Base-by-base conservation (phyloP, 1,140 invertebrate genomes). In the Cherax destructor region DNA sequence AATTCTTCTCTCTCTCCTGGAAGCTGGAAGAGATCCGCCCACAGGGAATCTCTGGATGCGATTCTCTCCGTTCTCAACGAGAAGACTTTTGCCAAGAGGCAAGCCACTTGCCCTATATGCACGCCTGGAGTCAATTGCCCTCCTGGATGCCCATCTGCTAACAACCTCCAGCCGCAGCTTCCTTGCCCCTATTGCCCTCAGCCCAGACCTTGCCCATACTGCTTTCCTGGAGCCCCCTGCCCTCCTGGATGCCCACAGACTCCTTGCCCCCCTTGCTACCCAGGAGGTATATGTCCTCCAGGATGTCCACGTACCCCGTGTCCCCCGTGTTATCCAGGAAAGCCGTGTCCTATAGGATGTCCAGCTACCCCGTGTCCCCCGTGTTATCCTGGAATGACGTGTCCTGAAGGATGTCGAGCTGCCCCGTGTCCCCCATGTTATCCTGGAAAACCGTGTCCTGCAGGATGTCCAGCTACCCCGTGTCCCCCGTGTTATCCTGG, bases 401-500 rank as follows among this genome's bases (percentile, higher is more conserved):
- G 81, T 47, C 81, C 81, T 3, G 3, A 18, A 69, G 81, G 81
- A 41, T 83, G 81, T 49, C 81, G 61, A 83, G 30, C 81, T 16
- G 61, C 74, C 3, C 49, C 49, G 1, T 86, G 85, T 78, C 85
- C 85, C 6, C 21, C 24, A 4, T 86, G 85, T 13, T 86, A 78
- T 41, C 85, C 50, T 24, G 74, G 85, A 4, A 5, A 52, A 30
- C n/a, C 50, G 7, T 86, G 85, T 61, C 85, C 85, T 9, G 24
- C 10, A 6, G 85, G 85, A 50, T 86, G 85, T 61, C 74, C 85
- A 41, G 41, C 50, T 11, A 21, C 74, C 0, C 47, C 49, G 3
- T 86, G 85, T 49, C 85, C 85, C 11, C n/a, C 52, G 30, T 86
- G 85, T 56, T 86, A 86, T 78, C 85, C 85, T 49, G 85, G 84